phyloP scores from a whole-genome alignment of 2,113 vertebrate genomes.

The Indicator maculatus region DNA sequence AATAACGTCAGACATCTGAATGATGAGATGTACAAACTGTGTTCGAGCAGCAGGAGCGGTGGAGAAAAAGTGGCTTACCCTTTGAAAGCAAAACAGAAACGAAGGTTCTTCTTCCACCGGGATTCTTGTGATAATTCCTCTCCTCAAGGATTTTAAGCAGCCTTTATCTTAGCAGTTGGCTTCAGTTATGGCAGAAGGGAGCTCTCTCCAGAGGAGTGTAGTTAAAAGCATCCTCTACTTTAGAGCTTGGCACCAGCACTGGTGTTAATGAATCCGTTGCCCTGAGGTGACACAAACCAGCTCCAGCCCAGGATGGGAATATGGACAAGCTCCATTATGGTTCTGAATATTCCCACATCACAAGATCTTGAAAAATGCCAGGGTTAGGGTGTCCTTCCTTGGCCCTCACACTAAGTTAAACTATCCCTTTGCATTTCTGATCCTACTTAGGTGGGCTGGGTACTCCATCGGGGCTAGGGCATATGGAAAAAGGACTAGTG shows the following conservation, averaged over 20 bases:
- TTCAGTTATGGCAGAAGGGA: not conserved
- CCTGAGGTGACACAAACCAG: not conserved
- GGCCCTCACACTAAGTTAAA: not conserved
- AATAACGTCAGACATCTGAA: not conserved
- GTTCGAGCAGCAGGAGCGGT: not conserved
- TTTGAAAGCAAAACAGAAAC: slow-evolving; percentile 4
- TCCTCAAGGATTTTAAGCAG: not conserved
- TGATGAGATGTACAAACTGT: slow-evolving; percentile 3
- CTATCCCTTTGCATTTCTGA: not conserved
- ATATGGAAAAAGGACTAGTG: not conserved
- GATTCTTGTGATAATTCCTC: not conserved
- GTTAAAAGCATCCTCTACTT: not conserved
- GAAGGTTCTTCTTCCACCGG: not conserved
- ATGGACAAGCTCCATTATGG: not conserved
- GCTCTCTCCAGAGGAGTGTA: not conserved
- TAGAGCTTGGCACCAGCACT: not conserved
- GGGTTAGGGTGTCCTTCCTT: not conserved
- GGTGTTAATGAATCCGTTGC: not conserved
- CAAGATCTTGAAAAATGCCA: not conserved
- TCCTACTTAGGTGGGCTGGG: accelerated
- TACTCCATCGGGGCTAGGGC: not conserved
- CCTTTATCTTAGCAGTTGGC: not conserved
- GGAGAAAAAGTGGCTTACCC: not conserved
- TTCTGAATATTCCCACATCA: not conserved
- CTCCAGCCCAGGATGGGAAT: not conserved